A percentile compares a stretch with the other conserved stretches of the same genome.
These are phyloP conservation scores for Gymnothorax reevesii DNA, from an alignment of 2,797 vertebrate species.

Conservation along the genomic window DNA sequence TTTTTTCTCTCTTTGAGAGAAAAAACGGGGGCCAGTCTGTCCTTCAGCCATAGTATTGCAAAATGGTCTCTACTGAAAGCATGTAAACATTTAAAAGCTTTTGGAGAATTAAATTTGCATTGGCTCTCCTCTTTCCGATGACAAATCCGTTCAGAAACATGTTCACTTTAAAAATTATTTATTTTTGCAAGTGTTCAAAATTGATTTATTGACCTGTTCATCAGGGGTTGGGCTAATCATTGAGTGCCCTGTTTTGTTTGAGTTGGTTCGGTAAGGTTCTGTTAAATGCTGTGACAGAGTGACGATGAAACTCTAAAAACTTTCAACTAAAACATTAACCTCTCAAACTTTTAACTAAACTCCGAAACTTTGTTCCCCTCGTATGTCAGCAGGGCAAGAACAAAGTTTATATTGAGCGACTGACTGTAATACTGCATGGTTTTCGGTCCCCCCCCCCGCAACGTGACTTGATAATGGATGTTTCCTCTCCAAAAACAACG, in stretches of 20 bases:
- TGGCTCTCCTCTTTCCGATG: not conserved
- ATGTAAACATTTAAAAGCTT: not conserved
- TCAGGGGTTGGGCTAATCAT: not conserved
- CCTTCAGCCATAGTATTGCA: not conserved
- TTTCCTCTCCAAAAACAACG: conserved; percentile 1
- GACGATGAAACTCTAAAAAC: conserved; percentile 6
- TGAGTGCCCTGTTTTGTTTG: conserved; percentile 7
- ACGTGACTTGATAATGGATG: not conserved
- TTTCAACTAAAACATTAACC: not conserved
- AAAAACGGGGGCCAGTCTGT: not conserved
- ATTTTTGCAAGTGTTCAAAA: not conserved
- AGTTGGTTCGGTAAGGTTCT: not conserved
- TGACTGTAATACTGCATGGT: conserved; percentile 35
- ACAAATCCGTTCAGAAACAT: not conserved
- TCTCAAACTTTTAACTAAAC: not conserved
- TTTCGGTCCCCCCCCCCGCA: conserved; percentile 52
- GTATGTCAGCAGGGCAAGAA: conserved; percentile 16
- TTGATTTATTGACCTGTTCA: not conserved
- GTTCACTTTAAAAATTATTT: not conserved
- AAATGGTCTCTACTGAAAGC: not conserved
- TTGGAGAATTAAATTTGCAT: conserved; percentile 16
- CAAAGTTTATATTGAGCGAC: conserved; percentile 7
- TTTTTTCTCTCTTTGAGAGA: not conserved
- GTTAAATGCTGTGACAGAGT: not conserved
- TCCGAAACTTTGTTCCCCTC: not conserved